A percentile compares a stretch with the other conserved stretches of the same genome.
phyloP scores from a whole-genome alignment of 2,888 invertebrate genomes.

The Plusia festucae region DNA sequence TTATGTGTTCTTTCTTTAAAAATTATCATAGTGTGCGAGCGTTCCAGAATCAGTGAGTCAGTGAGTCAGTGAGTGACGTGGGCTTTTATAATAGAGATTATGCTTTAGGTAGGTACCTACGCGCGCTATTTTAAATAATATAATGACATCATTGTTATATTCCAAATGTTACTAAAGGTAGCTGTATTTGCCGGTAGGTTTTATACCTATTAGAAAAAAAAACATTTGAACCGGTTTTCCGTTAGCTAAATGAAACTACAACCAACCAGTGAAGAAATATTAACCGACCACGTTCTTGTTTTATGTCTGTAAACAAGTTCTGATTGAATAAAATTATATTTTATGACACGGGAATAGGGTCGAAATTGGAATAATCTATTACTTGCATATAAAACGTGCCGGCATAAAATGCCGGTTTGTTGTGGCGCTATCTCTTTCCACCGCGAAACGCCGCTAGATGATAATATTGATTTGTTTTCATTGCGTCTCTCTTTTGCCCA shows the following conservation, averaged over 20 bases:
- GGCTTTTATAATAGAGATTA: too few relatives aligned
- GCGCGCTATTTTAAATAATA: not conserved
- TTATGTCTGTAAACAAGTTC: conserved; percentile 67
- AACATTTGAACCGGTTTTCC: conserved; percentile 17
- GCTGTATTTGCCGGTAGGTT: conserved; percentile 9
- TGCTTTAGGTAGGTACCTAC: too few relatives aligned
- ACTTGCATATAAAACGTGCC: conserved; percentile 69
- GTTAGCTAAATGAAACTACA: conserved; percentile 36
- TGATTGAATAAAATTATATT: conserved; percentile 58
- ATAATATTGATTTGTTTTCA: conserved; percentile 89
- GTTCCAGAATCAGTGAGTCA: too few relatives aligned
- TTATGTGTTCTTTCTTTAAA: too few relatives aligned
- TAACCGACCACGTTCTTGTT: conserved; percentile 57
- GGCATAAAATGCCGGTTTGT: conserved; percentile 87
- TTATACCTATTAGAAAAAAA: not conserved
- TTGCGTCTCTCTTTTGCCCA: conserved; percentile 85
- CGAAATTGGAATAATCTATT: conserved; percentile 62
- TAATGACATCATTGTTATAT: not conserved
- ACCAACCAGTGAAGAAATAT: conserved; percentile 44
- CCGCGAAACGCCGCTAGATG: conserved; percentile 80
- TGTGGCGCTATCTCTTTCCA: conserved; percentile 86
- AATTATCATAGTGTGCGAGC: too few relatives aligned
- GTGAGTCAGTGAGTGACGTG: too few relatives aligned
- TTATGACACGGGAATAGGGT: conserved; percentile 65
- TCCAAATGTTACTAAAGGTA: not conserved